A percentile compares a stretch with the other conserved stretches of the same genome.
These are phyloP conservation scores for Paramisgurnus dabryanus DNA, from an alignment of 2,113 vertebrate species.

Conservation along the genomic window DNA sequence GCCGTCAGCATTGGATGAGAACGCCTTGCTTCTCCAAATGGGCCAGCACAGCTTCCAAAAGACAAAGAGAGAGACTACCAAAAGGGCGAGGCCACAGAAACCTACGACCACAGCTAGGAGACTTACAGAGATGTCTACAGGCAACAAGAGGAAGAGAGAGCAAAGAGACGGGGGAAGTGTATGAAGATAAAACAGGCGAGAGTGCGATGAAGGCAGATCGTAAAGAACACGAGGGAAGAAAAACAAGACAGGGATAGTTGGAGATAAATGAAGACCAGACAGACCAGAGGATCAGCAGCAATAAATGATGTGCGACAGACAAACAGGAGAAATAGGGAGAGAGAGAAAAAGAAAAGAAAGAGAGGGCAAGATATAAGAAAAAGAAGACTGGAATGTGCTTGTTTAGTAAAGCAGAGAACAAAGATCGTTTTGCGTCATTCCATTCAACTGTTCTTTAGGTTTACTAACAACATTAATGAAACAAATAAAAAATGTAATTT, in stretches of 20 bases:
- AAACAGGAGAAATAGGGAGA: constrained; percentile 68
- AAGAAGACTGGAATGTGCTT: constrained; percentile 60
- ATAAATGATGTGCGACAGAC: constrained; percentile 62
- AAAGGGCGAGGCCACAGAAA: constrained; percentile 94
- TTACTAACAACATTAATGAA: background rate
- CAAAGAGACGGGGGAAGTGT: constrained; percentile 15
- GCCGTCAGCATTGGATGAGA: constrained; percentile 70
- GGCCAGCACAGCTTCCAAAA: constrained; percentile 99
- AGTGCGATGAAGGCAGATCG: constrained; percentile 1
- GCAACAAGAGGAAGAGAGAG: constrained; percentile 50
- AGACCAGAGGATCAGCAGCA: constrained; percentile 40
- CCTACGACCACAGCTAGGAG: constrained; percentile 94
- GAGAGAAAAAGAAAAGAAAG: constrained; percentile 63
- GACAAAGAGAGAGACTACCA: constrained; percentile 96
- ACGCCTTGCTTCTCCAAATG: constrained; percentile 90
- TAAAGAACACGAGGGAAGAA: constrained; percentile 14
- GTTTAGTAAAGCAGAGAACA: constrained; percentile 53
- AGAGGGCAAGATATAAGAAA: constrained; percentile 70
- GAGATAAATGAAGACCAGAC: constrained; percentile 55
- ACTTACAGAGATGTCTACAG: constrained; percentile 95
- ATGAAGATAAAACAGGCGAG: constrained; percentile 9
- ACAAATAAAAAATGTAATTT: background rate
- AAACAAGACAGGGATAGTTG: background rate
- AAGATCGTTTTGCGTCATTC: constrained; percentile 40
- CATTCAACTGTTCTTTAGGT: background rate